Evolutionary conservation across 2,888 invertebrate species (phyloP).

Genomic region (Lepidocyrtinus sp.): DNA sequence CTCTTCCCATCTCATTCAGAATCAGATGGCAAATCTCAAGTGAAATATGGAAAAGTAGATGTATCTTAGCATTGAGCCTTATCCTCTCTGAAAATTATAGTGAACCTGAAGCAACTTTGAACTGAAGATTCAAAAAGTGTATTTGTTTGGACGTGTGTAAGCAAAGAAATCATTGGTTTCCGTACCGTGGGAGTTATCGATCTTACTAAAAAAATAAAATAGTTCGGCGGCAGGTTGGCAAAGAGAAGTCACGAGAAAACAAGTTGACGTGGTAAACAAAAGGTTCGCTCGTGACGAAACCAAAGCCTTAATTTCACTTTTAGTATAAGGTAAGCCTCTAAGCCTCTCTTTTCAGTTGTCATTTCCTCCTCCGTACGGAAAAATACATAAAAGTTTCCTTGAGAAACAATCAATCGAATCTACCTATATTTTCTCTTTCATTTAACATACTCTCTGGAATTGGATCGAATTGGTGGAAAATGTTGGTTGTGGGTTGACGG

Average conservation of each 20-base stretch:
- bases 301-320: conserved; percentile 4
- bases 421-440: conserved; percentile 16
- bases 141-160: no score
- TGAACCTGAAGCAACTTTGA: background rate
- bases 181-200: background rate
- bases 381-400: background rate
- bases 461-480: conserved; percentile 1
- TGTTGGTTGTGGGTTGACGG: no score
- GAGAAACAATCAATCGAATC: conserved; percentile 17
- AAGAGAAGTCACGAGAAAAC: conserved; percentile 2
- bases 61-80: no score
- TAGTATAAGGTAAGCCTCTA: background rate
- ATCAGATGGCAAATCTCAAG: no score
- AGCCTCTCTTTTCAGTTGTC: background rate
- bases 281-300: background rate
- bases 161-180: no score
- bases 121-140: background rate
- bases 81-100: background rate
- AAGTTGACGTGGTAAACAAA: conserved; percentile 7
- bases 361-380: background rate
- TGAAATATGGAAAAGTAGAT: no score
- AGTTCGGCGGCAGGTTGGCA: background rate
- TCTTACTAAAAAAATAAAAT: background rate
- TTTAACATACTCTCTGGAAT: background rate
- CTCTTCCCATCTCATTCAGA: no score